Conservation (phyloP, 2,797 vertebrate genomes). For the Chaenodraco wilsoni region DNA sequence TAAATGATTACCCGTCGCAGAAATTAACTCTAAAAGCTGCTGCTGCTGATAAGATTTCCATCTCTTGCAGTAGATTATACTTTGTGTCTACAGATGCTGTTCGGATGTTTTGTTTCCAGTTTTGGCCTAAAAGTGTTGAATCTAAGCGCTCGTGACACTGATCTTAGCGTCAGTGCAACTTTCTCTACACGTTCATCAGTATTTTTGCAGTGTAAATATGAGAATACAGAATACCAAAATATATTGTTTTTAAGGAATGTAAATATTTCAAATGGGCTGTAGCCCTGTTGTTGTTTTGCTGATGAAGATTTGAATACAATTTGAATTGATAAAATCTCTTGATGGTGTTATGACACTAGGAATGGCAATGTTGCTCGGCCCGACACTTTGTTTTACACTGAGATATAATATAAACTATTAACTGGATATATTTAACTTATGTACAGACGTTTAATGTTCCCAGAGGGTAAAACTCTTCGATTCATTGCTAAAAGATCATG, state of each 20-base stretch:
- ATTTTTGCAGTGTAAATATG: slow-evolving; percentile 71
- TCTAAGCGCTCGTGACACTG: slow-evolving; percentile 39
- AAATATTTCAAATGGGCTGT: slow-evolving; percentile 52
- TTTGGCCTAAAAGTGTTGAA: slow-evolving; percentile 21
- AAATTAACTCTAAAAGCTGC: slow-evolving; percentile 43
- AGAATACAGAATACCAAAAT: slow-evolving; percentile 17
- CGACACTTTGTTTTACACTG: neutral
- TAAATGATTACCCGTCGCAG: slow-evolving; percentile 25
- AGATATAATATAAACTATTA: neutral
- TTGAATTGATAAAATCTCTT: slow-evolving; percentile 15
- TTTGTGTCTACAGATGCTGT: slow-evolving; percentile 12
- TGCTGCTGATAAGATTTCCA: slow-evolving; percentile 47
- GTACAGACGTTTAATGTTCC: neutral
- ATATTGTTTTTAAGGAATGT: slow-evolving; percentile 45
- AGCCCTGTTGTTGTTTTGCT: slow-evolving; percentile 26
- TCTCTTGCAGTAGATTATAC: slow-evolving; percentile 29
- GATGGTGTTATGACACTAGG: neutral
- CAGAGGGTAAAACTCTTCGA: neutral
- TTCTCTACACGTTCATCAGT: slow-evolving; percentile 41
- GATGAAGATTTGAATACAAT: slow-evolving; percentile 34
- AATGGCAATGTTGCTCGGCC: neutral
- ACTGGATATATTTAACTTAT: neutral
- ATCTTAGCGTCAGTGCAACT: slow-evolving; percentile 24
- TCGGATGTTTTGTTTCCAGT: slow-evolving; percentile 21
- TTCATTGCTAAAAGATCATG: neutral